phyloP scores from a whole-genome alignment of 1,140 invertebrate genomes.

The Propsilocerus akamusi region DNA sequence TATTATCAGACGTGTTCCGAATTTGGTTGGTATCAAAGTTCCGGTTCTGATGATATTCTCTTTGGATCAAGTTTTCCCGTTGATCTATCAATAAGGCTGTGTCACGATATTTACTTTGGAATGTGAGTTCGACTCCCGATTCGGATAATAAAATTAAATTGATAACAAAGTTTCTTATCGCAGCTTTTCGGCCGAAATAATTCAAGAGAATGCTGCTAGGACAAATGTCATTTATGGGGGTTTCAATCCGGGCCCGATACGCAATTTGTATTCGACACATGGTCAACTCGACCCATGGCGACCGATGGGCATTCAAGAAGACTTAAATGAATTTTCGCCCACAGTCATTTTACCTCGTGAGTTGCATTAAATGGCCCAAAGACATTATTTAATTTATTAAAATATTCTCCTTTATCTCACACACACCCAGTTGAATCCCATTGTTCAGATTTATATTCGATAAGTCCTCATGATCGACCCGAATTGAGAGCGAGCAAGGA shows the following conservation, averaged over 20 bases:
- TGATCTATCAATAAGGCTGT: conserved; percentile 42
- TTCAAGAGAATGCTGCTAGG: conserved; percentile 27
- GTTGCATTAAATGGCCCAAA: conserved; percentile 4
- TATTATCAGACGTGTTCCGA: conserved; percentile 69
- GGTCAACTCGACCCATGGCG: conserved; percentile 45
- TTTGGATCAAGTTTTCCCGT: conserved; percentile 40
- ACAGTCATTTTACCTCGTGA: conserved; percentile 23
- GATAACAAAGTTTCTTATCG: neutral
- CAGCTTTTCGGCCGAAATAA: conserved; percentile 28
- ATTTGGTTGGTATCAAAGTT: conserved; percentile 65
- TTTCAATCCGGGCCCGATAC: conserved; percentile 28
- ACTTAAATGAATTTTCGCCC: conserved; percentile 29
- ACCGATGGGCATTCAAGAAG: conserved; percentile 32
- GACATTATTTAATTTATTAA: neutral
- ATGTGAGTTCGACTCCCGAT: conserved; percentile 18
- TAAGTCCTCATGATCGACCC: conserved; percentile 23
- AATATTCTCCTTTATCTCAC: conserved; percentile 9
- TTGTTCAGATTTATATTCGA: conserved; percentile 40
- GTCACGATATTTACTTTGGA: conserved; percentile 40
- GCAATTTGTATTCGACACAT: conserved; percentile 38
- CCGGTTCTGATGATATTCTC: conserved; percentile 35
- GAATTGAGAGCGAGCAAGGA: conserved; percentile 26
- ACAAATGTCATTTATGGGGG: conserved; percentile 43
- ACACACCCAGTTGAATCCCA: conserved; percentile 47
- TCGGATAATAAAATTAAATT: neutral